Evolutionary conservation across 2,888 invertebrate genomes (phyloP), one percentile per base, ranked within the genome.

Genomic region (Prionchulus punctatus): DNA sequence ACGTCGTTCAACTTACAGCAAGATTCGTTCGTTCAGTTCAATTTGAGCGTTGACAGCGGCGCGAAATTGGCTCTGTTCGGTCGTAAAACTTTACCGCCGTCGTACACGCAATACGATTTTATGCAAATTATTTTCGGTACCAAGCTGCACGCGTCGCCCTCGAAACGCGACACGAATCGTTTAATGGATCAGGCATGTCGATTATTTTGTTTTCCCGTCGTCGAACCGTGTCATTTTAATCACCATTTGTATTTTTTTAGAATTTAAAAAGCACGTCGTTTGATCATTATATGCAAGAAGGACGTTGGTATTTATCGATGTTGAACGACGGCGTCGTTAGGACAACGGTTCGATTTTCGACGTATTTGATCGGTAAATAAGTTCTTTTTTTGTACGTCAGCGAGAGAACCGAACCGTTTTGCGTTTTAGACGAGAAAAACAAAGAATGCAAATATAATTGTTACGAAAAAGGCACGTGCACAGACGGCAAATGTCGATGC

Each of bases 71-170:
- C 91, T 45, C 85, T 96, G 21, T 92, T 94, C 71, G 92, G 89
- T 1, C 79, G 94, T 63, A 80, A 90, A 65, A 92, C 91, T 71
- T 87, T 90, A 45, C 77, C 91, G 57, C 96, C 96, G 2, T 90
- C 94, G 1, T 89, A 94, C 70, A 91, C 92, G 31, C 88, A 91
- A 71, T 91, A 94, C 74, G 91, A 96, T 73, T 87, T 94, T 68
- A 56, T 62, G n/a, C 60, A 61, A 25, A 62, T 67, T n/a, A 59
- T 69, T 26, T 56, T 61, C 2, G 63, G 64, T 1, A 63, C 65
- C 27, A 53, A 54, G 54, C 52, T 66, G 53, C 63, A 63, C 54
- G 43, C 45, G 4, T 45, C 45, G 45, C 45, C 45, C 4, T 23
- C 18, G 21, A 53, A 53, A 25, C 53, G 53, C 15, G 12, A 4